Evolutionary conservation across 2,113 vertebrate species (phyloP).

Genomic region (Notechis scutatus): DNA sequence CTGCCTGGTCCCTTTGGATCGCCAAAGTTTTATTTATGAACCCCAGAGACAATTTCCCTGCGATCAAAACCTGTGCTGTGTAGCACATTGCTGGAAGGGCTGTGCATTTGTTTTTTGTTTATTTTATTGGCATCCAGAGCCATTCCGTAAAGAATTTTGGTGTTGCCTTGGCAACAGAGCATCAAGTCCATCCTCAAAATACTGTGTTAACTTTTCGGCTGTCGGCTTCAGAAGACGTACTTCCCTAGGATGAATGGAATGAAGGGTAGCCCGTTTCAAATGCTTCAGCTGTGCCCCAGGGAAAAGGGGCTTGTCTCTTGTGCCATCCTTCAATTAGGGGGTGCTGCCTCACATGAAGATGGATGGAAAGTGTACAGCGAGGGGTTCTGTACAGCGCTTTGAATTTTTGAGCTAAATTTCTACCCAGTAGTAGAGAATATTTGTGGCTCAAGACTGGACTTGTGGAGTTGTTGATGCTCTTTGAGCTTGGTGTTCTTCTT

Average conservation of each 20-base stretch:
- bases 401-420: neutral
- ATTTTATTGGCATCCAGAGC: constrained; percentile 10
- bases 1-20: constrained; percentile 36
- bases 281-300: neutral
- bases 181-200: neutral
- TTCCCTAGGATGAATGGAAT: neutral
- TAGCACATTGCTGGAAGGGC: neutral
- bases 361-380: neutral
- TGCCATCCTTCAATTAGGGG: neutral
- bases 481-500: neutral
- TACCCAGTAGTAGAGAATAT: too few species aligned
- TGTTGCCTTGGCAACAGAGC: constrained; percentile 14
- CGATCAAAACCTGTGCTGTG: constrained; percentile 10
- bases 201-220: neutral
- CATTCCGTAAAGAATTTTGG: neutral
- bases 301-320: neutral
- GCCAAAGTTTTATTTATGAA: constrained; percentile 65
- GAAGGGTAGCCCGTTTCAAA: neutral
- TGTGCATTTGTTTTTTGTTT: constrained; percentile 6
- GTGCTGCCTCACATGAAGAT: neutral
- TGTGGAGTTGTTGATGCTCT: neutral
- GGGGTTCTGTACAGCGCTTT: neutral
- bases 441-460: neutral
- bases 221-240: neutral
- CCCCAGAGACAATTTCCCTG: constrained; percentile 49